Evolutionary conservation across 2,888 invertebrate species (phyloP).

Genomic region (Ferdinandea cuprea): DNA sequence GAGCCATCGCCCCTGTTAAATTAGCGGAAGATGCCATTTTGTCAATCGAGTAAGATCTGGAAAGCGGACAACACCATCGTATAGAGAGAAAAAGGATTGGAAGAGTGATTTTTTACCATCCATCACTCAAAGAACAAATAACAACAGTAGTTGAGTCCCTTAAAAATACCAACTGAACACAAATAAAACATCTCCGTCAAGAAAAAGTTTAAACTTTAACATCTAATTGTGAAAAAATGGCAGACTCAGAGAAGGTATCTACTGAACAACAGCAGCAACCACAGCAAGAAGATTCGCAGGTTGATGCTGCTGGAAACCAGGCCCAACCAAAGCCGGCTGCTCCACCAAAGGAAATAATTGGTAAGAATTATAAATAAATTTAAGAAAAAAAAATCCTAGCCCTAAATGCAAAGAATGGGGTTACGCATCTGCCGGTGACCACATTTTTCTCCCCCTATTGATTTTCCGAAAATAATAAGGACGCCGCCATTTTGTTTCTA

Average conservation of each 20-base stretch:
- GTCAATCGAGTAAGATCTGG: constrained; percentile 84
- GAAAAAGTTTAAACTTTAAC: constrained; percentile 51
- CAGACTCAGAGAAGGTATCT: constrained; percentile 93
- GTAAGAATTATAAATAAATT: constrained; percentile 83
- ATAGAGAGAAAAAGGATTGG: constrained; percentile 85
- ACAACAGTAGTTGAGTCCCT: constrained; percentile 85
- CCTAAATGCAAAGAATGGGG: constrained; percentile 18
- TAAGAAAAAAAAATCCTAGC: too few relatives aligned
- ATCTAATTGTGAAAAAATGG: constrained; percentile 85
- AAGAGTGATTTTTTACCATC: constrained; percentile 86
- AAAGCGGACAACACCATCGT: constrained; percentile 87
- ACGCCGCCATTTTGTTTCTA: constrained; percentile 80
- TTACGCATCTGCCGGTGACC: constrained; percentile 73
- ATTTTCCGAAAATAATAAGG: constrained; percentile 79
- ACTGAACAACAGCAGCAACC: constrained; percentile 85
- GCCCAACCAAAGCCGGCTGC: constrained; percentile 80
- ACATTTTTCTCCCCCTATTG: constrained; percentile 76
- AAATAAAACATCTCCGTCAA: constrained; percentile 59
- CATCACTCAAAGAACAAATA: constrained; percentile 85
- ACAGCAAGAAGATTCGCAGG: constrained; percentile 78
- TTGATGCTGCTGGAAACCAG: constrained; percentile 75
- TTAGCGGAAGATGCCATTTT: constrained; percentile 78
- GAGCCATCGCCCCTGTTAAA: constrained; percentile 44
- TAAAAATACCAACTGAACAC: constrained; percentile 79
- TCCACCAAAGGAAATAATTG: constrained; percentile 93